Base-by-base conservation (phyloP, 2,888 invertebrate species). In the Tineola bisselliella region DNA sequence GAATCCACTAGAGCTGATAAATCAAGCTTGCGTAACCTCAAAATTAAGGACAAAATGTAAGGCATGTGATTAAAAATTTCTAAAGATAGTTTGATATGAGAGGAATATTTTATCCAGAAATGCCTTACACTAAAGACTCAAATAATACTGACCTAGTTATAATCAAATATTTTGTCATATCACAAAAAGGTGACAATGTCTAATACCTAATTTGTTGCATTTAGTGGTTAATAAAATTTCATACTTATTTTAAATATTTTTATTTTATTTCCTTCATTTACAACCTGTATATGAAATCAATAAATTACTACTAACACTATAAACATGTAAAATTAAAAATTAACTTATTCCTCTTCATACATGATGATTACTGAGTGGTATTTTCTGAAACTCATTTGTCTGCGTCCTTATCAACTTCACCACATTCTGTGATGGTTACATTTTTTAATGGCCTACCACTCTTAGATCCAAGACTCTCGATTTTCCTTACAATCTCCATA, bases 401-500 rank as follows among this genome's bases (percentile, higher is more conserved):
- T 8, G 15, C 44, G n/a, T 58, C 58, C 72, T 68, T 75, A 57
- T 76, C 77, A 66, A 96, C 90, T 88, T 97, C 94, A 79, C 97
- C 97, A 83, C 90, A 92, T 72, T 96, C 92, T 63, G 91, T 88
- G 65, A 97, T 91, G 62, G 90, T 84, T 74, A 97, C 91, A 79
- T 92, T 94, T 86, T 94, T 94, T 63, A 89, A 88, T 65, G 97
- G 93, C 78, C 94, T 95, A 65, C 97, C 97, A 69, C 90, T 93
- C 72, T 93, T 93, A 31, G 93, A 92, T 61, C 97, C 97, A 67
- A 91, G 87, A 31, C 89, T 87, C 82, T 95, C 95, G 80, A 95
- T 91, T 88, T 93, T 93, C 83, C 92, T 93, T 25, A 98, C 94
- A 66, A 97, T 90, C 73, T 97, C 96, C 91, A 96, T 90, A 62